Percentiles rank a stretch among this genome's conserved stretches.
These are phyloP conservation scores for Dichetophora obliterata DNA, from an alignment of 2,888 invertebrate genomes.

Conservation along the genomic window DNA sequence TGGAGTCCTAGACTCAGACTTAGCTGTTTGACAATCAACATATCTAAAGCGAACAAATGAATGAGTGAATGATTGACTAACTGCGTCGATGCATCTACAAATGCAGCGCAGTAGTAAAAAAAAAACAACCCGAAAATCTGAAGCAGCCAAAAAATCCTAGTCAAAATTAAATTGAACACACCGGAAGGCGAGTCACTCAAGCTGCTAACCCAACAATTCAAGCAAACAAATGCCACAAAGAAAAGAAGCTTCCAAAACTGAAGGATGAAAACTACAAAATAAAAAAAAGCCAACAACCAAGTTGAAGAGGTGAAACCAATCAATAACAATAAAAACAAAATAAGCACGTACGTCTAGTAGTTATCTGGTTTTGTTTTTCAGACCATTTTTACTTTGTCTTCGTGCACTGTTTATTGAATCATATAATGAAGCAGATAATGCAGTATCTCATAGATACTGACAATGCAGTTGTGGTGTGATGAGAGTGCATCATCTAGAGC, in stretches of 20 bases:
- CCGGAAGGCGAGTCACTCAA: constrained; percentile 17
- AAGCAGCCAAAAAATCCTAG: background rate
- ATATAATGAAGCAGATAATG: background rate
- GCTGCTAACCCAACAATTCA: constrained; percentile 17
- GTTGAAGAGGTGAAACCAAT: background rate
- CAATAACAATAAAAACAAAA: background rate
- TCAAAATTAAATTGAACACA: background rate
- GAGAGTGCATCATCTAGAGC: background rate
- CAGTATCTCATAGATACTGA: background rate
- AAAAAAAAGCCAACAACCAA: constrained; percentile 2
- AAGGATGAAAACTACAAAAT: background rate
- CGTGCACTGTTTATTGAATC: background rate
- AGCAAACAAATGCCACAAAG: background rate
- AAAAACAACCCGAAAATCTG: background rate
- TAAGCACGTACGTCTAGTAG: constrained; percentile 15
- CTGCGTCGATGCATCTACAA: background rate
- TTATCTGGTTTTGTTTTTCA: background rate
- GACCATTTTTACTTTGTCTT: background rate
- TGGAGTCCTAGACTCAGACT: too few species aligned
- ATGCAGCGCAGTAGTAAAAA: background rate
- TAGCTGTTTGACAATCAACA: too few species aligned
- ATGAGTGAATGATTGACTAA: background rate
- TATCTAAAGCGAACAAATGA: background rate
- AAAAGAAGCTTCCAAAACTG: background rate
- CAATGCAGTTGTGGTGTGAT: background rate